Base-by-base conservation (phyloP, 2,888 invertebrate genomes). In the Craniophora ligustri region DNA sequence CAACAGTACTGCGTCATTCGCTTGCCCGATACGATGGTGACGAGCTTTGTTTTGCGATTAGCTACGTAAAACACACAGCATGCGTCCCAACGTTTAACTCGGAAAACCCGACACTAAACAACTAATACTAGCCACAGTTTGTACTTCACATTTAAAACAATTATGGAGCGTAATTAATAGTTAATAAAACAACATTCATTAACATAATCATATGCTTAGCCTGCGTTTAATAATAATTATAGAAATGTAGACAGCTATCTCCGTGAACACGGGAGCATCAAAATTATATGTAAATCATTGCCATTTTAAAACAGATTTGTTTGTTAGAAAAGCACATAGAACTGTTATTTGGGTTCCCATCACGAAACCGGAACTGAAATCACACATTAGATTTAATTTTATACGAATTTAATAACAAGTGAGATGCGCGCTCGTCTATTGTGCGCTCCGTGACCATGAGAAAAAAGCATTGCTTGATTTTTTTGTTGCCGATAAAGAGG, bases 371-470 rank as follows among this genome's bases (percentile, higher is more conserved):
- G 89, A 91, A 89, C 89, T 84, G 83, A 82, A 91, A 88, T 92
- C 92, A 92, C 91, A 93, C 90, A 92, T 92, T 92, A 92, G 81
- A 87, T 88, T 92, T 89, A 91, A 92, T 92, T 92, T 92, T 91
- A 93, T 92, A 91, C 91, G 92, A 92, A 92, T 93, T 93, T 93
- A 93, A 93, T 93, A 92, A 91, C 89, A 84, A 92, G 89, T 86
- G 86, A 87, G 89, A 86, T 87, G 89, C 86, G 77, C 85, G 78
- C 75, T 63, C 61, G 78, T 57, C 88, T 79, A 91, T 92, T 92
- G 92, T 91, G 78, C 81, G 80, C 62, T 67, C 71, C 74, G 78
- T 77, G 86, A 75, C 82, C 90, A 90, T 92, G 92, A 90, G 93
- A 93, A 93, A 87, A 84, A 85, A 81, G 67, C 70, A 75, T 55